Conservation (phyloP, 1,140 invertebrate genomes). For the Macrotrachela quadricornifera region DNA sequence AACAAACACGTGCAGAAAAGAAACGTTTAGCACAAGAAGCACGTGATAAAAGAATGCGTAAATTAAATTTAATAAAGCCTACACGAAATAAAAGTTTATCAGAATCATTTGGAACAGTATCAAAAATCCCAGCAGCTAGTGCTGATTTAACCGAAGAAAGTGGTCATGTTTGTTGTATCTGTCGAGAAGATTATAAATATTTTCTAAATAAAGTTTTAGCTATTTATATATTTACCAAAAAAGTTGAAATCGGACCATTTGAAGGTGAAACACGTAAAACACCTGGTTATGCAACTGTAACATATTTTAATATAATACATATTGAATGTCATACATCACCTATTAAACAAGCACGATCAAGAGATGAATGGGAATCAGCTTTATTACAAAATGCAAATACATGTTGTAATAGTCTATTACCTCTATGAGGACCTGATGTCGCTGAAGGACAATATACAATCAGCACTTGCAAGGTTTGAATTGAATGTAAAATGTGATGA, state of each 20-base stretch:
- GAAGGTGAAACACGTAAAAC: conserved; percentile 51
- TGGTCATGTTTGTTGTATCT: conserved; percentile 88
- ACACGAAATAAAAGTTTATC: no score
- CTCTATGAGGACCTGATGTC: conserved; percentile 73
- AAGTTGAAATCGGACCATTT: conserved; percentile 72
- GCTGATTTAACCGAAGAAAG: conserved; percentile 76
- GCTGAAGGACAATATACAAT: no score
- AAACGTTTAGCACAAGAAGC: conserved; percentile 91
- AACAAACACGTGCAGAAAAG: conserved; percentile 76
- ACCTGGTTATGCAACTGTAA: conserved; percentile 63
- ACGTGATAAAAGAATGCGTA: conserved; percentile 75
- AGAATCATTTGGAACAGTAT: no score
- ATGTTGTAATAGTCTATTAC: conserved; percentile 79
- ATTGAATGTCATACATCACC: conserved; percentile 92
- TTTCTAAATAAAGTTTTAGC: conserved; percentile 41
- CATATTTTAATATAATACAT: conserved; percentile 93
- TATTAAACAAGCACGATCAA: conserved; percentile 40
- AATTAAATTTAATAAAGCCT: conserved; percentile 76
- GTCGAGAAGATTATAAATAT: conserved; percentile 85
- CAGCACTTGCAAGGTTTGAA: no score
- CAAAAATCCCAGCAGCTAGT: no score
- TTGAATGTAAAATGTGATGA: no score
- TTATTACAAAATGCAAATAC: conserved; percentile 91
- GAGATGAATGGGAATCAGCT: conserved; percentile 93
- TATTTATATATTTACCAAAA: conserved; percentile 88